Evolutionary conservation across 2,113 vertebrate genomes (phyloP), one percentile per base, ranked within the genome.

Genomic region (Percina caprodes): DNA sequence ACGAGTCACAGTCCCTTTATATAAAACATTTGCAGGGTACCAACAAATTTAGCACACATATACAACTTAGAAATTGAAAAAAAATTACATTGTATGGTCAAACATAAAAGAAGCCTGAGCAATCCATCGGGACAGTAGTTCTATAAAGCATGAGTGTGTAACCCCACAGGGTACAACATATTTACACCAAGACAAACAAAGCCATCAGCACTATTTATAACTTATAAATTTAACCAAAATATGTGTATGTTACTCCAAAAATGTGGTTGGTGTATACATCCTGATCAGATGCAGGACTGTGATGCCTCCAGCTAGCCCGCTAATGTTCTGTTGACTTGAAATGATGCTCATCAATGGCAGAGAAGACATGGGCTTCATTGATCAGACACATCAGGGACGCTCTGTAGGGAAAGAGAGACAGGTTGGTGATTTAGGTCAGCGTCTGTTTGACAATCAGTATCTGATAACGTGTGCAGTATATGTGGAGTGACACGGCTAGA

Each of bases 321-420:
- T 68, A 67, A 24, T 93, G 90, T 0, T 18, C 21, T 0, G 96
- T 94, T 0, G 95, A 95, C 79, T 95, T 98, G 82, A 95, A 98
- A 92, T 97, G 97, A 46, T 96, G 91, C 23, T 98, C 96, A 84
- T 98, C 97, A 68, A 96, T 88, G 0, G 97, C 97, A 9, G 93
- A 95, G 86, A 96, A 98, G 89, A 97, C 94, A 63, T 97, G 95
- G 19, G 97, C 97, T 91, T 97, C 94, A 0, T 94, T 96, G 81
- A 95, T 91, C 3, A 98, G 96, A 88, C 96, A 96, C 33, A 93
- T 93, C 89, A 98, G 92, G 0, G 96, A 95, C 55, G 93, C 87
- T 89, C 97, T 98, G 86, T 6, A 69, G 71, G 74, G 60, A 14
- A 15, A 68, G 12, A 48, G 12, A 26, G 2, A 59, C 45, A 35